Evolutionary conservation across 1,140 invertebrate genomes (phyloP), one percentile per base, ranked within the genome.

Genomic region (Charaxes varanes): DNA sequence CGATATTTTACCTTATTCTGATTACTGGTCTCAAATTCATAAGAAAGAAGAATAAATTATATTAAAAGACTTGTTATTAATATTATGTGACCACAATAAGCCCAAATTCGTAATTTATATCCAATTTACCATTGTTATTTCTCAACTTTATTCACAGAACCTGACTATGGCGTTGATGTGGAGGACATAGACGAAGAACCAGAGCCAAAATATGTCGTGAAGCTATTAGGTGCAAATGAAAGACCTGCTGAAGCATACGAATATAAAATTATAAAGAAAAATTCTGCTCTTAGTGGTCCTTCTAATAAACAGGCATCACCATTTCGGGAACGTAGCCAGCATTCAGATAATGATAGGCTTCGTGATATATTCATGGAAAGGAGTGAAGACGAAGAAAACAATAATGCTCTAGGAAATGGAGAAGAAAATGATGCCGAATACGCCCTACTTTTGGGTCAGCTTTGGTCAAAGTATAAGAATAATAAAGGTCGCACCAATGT

Each of bases 381-480:
- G 48, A 80, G 86, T 45, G 86, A 81, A 41, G 54, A 32, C 6
- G 73, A 74, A 41, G 69, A 78, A 3, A 70, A 76, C 40, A 70
- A 76, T 28, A 62, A 86, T 19, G 30, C 42, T 45, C 60, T 77
- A 27, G 57, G 78, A 31, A 79, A 83, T 17, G 60, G 58, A 22
- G 63, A 78, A 34, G 79, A 87, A 42, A 84, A 82, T 22, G 82
- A 86, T 45, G 74, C 69, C 19, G 85, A 87, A 40, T 88, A 88
- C 44, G 85, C 85, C 12, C 66, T 88, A 31, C 69, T 88, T 8
- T 56, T 89, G 33, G 79, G 84, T 27, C 80, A 88, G 41, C 69
- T 88, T 16, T 89, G 87, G 87, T 85, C 88, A 18, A 88, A 89
- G 64, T 88, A 88, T 49, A 85, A 87, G 61, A 82, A 86, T 44